Conservation (phyloP, 2,797 vertebrate species). For the Micromesistius poutassou region DNA sequence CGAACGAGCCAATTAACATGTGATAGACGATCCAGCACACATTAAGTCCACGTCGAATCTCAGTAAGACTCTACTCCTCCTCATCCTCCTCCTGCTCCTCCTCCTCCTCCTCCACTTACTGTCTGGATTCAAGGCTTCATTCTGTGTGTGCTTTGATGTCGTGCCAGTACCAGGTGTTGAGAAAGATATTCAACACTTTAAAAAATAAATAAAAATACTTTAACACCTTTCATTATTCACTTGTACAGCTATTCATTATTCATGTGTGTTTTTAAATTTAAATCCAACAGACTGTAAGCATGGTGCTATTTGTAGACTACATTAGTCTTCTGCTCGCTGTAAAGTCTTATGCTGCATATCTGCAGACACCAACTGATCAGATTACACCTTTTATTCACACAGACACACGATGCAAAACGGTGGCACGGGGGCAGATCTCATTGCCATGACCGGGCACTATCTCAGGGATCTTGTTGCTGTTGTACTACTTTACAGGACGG, state of each 20-base stretch:
- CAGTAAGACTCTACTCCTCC: neutral
- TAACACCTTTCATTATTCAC: neutral
- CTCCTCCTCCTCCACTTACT: neutral
- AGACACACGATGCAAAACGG: slow-evolving; percentile 42
- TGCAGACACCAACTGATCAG: slow-evolving; percentile 50
- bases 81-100: neutral
- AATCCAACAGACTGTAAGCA: neutral
- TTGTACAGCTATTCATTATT: neutral
- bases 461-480: slow-evolving; percentile 35
- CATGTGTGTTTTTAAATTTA: neutral
- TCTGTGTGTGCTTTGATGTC: slow-evolving; percentile 39
- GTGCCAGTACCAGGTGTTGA: slow-evolving; percentile 41
- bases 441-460: slow-evolving; percentile 58
- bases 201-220: neutral
- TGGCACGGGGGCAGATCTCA: slow-evolving; percentile 51
- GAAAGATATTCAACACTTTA: slow-evolving; percentile 34
- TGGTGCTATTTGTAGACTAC: neutral
- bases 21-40: slow-evolving; percentile 1
- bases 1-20: slow-evolving; percentile 19
- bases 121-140: slow-evolving; percentile 27
- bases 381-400: slow-evolving; percentile 69
- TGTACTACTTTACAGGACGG: neutral
- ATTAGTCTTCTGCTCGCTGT: slow-evolving; percentile 18
- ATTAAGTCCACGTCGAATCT: slow-evolving; percentile 22
- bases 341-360: slow-evolving; percentile 52